Evolutionary conservation across 2,113 vertebrate genomes (phyloP), one percentile per base, ranked within the genome.

Genomic region (Pygoscelis antarcticus): DNA sequence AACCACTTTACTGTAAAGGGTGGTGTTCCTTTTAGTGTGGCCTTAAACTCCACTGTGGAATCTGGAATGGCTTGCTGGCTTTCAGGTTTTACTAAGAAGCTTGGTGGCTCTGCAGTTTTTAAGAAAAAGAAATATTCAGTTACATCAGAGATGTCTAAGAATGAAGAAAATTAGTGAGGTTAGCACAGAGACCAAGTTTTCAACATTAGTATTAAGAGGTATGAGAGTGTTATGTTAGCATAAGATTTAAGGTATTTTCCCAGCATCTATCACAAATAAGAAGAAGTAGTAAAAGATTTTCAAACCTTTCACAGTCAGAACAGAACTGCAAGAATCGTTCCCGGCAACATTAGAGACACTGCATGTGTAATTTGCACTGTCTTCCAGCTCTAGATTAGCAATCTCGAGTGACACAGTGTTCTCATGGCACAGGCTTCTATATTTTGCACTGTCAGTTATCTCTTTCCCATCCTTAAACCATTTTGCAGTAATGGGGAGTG

Each of bases 1-100:
- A 99, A 99, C 99, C 99, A 99, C 96, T 99, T 99, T 92, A 99
- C 98, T 40, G 97, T 99, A 97, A 99, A 99, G 2, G 99, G 99
- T 23, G 99, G 98, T 11, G 99, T 99, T 98, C 99, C 99, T 96
- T 98, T 99, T 60, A 99, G 98, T 15, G 98, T 98, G 87, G 99
- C 97, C 97, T 99, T 99, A 98, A 99, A 99, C 88, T 99, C 99
- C 72, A 99, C 99, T 10, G 98, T 99, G 64, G 99, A 98, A 88
- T 99, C 99, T 78, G 99, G 99, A 49, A 99, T 91, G 58, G 98
- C 98, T 84, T 98, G 98, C 88, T 99, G 99, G 20, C 98, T 98
- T 94, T 99, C 98, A 70, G 99, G 99, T 97, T 98, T 98, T 94
- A 98, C 96, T 97, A 99, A 97, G 98, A 99, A 99, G 97, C 99